Evolutionary conservation across 2,113 vertebrate species (phyloP).

Genomic region (Centrocercus urophasianus): DNA sequence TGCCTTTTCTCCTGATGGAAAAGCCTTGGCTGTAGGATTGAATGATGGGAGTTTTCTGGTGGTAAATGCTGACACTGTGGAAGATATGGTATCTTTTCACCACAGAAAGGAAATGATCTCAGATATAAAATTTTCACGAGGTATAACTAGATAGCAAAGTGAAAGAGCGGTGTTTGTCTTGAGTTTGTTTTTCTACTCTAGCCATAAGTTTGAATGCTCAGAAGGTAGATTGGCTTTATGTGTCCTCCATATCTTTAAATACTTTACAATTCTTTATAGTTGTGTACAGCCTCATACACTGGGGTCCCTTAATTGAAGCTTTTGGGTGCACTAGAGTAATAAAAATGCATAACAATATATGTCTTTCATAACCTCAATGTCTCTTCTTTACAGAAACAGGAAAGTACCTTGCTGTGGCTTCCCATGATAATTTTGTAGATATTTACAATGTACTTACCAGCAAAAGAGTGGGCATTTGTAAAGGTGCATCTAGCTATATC

Average conservation of each 20-base stretch:
- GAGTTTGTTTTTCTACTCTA: neutral
- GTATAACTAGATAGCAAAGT: conserved; percentile 62
- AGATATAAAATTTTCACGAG: conserved; percentile 96
- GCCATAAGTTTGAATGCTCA: neutral
- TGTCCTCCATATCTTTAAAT: neutral
- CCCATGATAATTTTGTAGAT: conserved; percentile 98
- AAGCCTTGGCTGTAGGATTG: conserved; percentile 93
- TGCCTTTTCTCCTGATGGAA: conserved; percentile 96
- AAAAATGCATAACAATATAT: neutral
- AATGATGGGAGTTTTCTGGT: conserved; percentile 98
- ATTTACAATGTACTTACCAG: conserved; percentile 97
- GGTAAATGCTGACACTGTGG: conserved; percentile 95
- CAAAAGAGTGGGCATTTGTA: conserved; percentile 97
- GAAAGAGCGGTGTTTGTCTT: neutral
- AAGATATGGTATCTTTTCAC: conserved; percentile 98
- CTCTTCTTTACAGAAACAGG: conserved; percentile 85
- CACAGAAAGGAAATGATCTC: conserved; percentile 97
- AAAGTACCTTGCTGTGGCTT: conserved; percentile 96
- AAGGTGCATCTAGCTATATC: conserved; percentile 92
- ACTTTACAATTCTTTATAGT: neutral
- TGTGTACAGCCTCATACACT: neutral
- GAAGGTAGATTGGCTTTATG: neutral
- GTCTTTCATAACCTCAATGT: neutral
- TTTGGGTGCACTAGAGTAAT: neutral
- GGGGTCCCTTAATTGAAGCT: neutral